A percentile compares a stretch with the other conserved stretches of the same genome.
Evolutionary conservation across 2,888 invertebrate genomes (phyloP).

Genomic region (Sisyra terminalis): DNA sequence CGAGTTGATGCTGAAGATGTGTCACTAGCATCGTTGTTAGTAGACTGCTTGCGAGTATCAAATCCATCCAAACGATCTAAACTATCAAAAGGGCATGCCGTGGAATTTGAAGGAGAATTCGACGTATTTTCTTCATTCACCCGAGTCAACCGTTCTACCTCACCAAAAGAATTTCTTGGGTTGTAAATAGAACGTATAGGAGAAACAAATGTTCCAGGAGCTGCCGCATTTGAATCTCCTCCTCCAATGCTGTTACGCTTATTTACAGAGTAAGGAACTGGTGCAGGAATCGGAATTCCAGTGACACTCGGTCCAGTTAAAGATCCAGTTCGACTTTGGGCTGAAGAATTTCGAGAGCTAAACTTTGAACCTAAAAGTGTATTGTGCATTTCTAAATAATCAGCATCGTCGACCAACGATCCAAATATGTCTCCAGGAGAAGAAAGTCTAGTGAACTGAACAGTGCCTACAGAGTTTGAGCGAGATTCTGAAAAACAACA

Average conservation of each 20-base stretch:
- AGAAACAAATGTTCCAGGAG: constrained; percentile 3
- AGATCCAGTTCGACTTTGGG: background rate
- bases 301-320: constrained; percentile 14
- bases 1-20: constrained; percentile 6
- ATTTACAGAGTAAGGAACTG: background rate
- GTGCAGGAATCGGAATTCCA: constrained; percentile 9
- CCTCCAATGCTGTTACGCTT: too few species aligned
- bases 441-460: constrained; percentile 2
- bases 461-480: constrained; percentile 50
- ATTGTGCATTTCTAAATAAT: constrained; percentile 31
- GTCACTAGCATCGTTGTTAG: background rate
- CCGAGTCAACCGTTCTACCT: constrained; percentile 3
- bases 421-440: constrained; percentile 37
- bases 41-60: too few species aligned
- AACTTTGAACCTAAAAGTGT: background rate
- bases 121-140: constrained; percentile 5
- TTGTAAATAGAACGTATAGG: constrained; percentile 4
- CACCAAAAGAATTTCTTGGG: constrained; percentile 1
- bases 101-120: background rate
- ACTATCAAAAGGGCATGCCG: background rate
- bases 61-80: background rate
- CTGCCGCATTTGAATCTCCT: too few species aligned
- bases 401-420: constrained; percentile 35
- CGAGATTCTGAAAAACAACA: constrained; percentile 34
- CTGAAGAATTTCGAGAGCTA: background rate